Evolutionary conservation across 2,113 vertebrate species (phyloP).

Genomic region (Bufo gargarizans): DNA sequence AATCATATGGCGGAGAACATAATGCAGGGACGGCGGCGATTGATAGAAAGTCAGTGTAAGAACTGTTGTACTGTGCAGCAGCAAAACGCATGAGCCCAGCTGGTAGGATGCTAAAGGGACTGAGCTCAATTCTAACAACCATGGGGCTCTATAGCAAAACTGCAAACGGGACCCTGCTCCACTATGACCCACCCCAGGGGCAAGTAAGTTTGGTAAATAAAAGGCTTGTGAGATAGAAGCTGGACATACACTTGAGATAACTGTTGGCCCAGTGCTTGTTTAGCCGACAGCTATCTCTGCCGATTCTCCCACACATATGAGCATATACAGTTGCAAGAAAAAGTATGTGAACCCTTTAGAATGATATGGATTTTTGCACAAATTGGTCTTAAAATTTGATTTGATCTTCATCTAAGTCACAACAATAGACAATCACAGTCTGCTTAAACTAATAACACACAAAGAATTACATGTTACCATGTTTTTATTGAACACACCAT

Average conservation of each 20-base stretch:
- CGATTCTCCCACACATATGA: too few species aligned
- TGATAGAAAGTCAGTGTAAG: neutral
- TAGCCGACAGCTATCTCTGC: too few species aligned
- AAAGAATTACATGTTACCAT: too few species aligned
- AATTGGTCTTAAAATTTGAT: too few species aligned
- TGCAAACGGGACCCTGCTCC: neutral
- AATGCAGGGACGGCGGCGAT: conserved; percentile 1
- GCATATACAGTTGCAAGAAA: too few species aligned
- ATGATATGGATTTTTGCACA: too few species aligned
- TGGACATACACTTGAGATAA: neutral
- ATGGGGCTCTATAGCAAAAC: neutral
- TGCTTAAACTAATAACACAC: too few species aligned
- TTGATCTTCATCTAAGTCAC: too few species aligned
- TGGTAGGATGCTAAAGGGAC: neutral
- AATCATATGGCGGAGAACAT: conserved; percentile 20
- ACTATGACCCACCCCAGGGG: neutral
- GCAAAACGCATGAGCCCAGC: neutral
- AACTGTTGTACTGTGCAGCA: neutral
- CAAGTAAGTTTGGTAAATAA: neutral
- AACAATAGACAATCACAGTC: too few species aligned
- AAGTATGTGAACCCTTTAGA: too few species aligned
- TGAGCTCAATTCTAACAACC: neutral
- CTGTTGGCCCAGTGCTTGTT: too few species aligned
- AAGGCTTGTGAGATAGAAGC: neutral
- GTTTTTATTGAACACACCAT: too few species aligned